Base-by-base conservation (phyloP, 2,888 invertebrate genomes). In the Drosophila nr. perissopoda region DNA sequence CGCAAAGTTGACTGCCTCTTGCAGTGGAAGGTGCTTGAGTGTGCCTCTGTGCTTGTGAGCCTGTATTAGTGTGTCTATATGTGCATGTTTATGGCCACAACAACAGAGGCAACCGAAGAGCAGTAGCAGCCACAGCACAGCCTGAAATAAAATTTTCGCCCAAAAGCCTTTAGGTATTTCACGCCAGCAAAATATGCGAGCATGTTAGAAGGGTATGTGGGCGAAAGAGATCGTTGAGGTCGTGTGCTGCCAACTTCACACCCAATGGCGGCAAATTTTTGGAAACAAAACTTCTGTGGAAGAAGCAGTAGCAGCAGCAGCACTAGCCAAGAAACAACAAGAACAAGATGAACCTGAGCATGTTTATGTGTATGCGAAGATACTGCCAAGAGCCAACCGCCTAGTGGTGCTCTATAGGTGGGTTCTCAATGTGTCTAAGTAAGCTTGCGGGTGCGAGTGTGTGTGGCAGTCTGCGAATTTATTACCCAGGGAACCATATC, bases 401-500 rank as follows among this genome's bases (percentile, higher is more conserved):
- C 36, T 40, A 66, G 68, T 58, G 74, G 40, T 64, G 64, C 57
- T 72, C 31, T 59, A 56, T 64, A 77, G 66, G 42, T 40, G 54
- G 45, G 8, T 25, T 45, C 45, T 25, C 45, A 45, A 70, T 67
- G 61, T 68, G 53, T 63, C 53, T 59, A 53, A 51, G 58, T 45
- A 25, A 25, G 27, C 45, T n/a, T n/a, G 11, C 31, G 51, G 13
- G 6, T 56, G 67, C 49, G 67, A 61, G 56, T 56, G 70, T 68
- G 61, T n/a, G 67, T 73, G 68, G 51, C 61, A 65, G 83, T 71
- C 83, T 80, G 72, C 76, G 72, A 90, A 87, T 87, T 90, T 90
- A 87, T 89, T 89, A 78, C 90, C 90, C 72, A 85, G 90, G 87
- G 89, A 89, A 85, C 89, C 90, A 87, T 87, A 87, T 89, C 83